Base-by-base conservation (phyloP, 1,140 invertebrate genomes). In the Heliconius hewitsoni region DNA sequence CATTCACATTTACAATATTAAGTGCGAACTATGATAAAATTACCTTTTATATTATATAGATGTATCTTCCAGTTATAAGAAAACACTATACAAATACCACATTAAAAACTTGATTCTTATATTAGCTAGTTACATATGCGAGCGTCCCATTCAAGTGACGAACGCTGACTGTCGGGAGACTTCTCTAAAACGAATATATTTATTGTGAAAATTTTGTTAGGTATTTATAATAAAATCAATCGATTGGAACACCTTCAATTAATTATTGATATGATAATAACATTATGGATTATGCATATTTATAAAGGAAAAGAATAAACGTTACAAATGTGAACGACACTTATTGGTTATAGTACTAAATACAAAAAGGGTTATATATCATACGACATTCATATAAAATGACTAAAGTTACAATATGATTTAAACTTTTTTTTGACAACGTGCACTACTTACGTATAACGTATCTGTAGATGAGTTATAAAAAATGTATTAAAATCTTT, bases 101-200 rank as follows among this genome's bases (percentile, higher is more conserved):
- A 75, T 55, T n/a, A 71, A 78, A 78, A 79, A 37, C 42, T 66
- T 34, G 46, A 71, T 76, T 30, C 23, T 34, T 23, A 1, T 79
- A 75, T 52, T n/a, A 60, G 42, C 57, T 60, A 76, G 76, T 79
- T 9, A 79, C 39, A 83, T 81, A 74, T 75, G 55, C 86, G 84
- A 80, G 82, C 84, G 83, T 75, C 82, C 73, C 77, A 77, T 57
- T 34, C 77, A 82, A 82, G 81, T 85, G 83, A 85, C 85, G 78
- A 84, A 71, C 77, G 79, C 82, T 71, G 74, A 90, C 87, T 90
- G 87, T 90, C 84, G 82, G 80, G 83, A 88, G 86, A 87, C 82
- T 79, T 78, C 66, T 79, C 81, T 73, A 84, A 84, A 84, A 82
- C 52, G 55, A 71, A 42, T 76, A 80, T 76, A 76, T 76, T 73